Conservation (phyloP, 2,888 invertebrate species). For the Metallyticus violacea region DNA sequence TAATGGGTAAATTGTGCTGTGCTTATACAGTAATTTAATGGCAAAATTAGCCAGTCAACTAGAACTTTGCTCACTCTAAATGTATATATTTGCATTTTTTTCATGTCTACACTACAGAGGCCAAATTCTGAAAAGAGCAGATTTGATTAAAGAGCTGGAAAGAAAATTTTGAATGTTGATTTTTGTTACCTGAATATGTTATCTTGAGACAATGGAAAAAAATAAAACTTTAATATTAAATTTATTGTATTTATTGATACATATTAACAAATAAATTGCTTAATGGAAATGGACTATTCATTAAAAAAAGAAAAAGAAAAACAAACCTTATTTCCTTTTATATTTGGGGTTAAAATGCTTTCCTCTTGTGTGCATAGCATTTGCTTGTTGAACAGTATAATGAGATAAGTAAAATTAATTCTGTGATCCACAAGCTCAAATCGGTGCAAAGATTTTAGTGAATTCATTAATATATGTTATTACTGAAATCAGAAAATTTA, state of each 20-base stretch:
- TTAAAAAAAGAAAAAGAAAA: too few relatives aligned
- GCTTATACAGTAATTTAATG: too few relatives aligned
- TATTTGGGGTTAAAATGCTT: too few relatives aligned
- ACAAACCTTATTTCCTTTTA: too few relatives aligned
- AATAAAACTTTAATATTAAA: not conserved
- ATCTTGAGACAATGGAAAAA: not conserved
- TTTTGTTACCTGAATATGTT: not conserved
- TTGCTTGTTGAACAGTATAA: not conserved
- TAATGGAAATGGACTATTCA: not conserved
- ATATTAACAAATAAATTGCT: constrained; percentile 21
- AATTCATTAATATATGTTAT: too few relatives aligned
- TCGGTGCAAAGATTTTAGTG: not conserved
- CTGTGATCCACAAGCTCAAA: not conserved
- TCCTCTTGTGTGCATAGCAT: too few relatives aligned
- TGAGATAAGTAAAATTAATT: not conserved
- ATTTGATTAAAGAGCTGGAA: not conserved
- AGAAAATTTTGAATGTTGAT: not conserved
- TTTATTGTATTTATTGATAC: constrained; percentile 21
- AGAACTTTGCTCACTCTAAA: too few relatives aligned
- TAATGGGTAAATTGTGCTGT: too few relatives aligned
- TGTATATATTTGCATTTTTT: too few relatives aligned
- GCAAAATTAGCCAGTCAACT: too few relatives aligned
- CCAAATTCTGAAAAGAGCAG: not conserved
- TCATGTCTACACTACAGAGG: not conserved
- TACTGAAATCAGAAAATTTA: too few relatives aligned